Evolutionary conservation across 2,888 invertebrate genomes (phyloP).

Genomic region (Neoscelio sp.): DNA sequence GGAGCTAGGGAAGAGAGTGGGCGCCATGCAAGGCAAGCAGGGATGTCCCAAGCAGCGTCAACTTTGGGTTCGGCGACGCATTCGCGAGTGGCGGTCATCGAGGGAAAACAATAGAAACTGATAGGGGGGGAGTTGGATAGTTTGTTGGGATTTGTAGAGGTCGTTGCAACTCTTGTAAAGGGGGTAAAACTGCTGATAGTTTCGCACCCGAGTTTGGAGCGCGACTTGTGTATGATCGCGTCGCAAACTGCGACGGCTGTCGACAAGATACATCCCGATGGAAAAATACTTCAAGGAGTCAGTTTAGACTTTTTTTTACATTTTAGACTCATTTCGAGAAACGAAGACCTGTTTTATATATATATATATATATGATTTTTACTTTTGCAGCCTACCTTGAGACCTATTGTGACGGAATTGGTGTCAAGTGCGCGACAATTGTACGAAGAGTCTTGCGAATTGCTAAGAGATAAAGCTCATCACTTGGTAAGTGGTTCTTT

Average conservation of each 20-base stretch:
- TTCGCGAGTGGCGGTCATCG: slow-evolving; percentile 79
- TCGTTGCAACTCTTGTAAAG: slow-evolving; percentile 93
- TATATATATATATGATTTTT: background rate
- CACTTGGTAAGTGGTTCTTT: slow-evolving; percentile 85
- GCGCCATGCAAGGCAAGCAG: slow-evolving; percentile 83
- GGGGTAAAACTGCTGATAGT: slow-evolving; percentile 89
- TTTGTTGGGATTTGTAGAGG: slow-evolving; percentile 92
- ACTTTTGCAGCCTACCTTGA: slow-evolving; percentile 85
- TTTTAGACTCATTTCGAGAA: too few relatives aligned
- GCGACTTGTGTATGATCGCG: slow-evolving; percentile 90
- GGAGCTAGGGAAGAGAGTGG: slow-evolving; percentile 95
- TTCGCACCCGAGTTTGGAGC: slow-evolving; percentile 88
- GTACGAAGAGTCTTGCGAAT: slow-evolving; percentile 89
- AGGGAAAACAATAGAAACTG: slow-evolving; percentile 84
- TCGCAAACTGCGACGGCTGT: slow-evolving; percentile 88
- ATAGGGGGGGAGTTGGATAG: slow-evolving; percentile 88
- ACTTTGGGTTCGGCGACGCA: slow-evolving; percentile 74
- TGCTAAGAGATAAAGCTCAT: slow-evolving; percentile 88
- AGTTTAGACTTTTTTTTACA: slow-evolving; percentile 67
- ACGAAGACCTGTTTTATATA: too few relatives aligned
- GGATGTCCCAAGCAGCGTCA: slow-evolving; percentile 76
- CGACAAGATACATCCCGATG: slow-evolving; percentile 91
- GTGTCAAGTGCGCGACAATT: slow-evolving; percentile 87
- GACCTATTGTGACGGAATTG: slow-evolving; percentile 91
- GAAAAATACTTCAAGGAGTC: slow-evolving; percentile 90